These are phyloP conservation scores for Oreonectes daqikongensis DNA, from an alignment of 2,797 vertebrate genomes.

Conservation along the genomic window DNA sequence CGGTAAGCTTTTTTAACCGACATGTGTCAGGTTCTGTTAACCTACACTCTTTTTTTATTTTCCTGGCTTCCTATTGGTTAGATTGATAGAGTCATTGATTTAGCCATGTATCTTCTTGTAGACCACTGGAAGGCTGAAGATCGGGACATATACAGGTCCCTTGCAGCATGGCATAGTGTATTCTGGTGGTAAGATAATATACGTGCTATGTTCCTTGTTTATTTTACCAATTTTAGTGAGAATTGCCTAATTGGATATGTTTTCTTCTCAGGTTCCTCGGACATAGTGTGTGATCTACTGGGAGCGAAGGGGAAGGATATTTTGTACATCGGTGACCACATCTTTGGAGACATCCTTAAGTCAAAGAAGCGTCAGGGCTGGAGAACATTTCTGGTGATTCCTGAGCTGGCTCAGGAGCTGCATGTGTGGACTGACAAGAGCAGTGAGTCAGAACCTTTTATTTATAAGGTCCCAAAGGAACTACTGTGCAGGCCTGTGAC, in stretches of 20 bases:
- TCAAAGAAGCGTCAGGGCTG: constrained; percentile 96
- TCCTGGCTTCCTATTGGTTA: no score
- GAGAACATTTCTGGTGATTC: constrained; percentile 94
- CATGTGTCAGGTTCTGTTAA: background rate
- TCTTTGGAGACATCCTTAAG: constrained; percentile 95
- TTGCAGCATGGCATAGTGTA: constrained; percentile 94
- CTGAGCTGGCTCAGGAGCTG: constrained; percentile 91
- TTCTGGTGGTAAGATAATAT: constrained; percentile 84
- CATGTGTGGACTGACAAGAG: constrained; percentile 97
- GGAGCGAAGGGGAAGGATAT: constrained; percentile 95
- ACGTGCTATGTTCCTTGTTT: background rate
- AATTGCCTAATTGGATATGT: background rate
- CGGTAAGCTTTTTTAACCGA: constrained; percentile 74
- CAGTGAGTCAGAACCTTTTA: constrained; percentile 72
- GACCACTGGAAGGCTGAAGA: constrained; percentile 91
- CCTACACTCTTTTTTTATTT: no score
- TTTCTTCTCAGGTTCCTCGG: constrained; percentile 82
- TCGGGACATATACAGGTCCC: constrained; percentile 93
- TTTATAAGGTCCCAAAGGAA: background rate
- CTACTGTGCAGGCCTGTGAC: background rate
- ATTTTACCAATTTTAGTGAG: background rate
- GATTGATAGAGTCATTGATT: background rate
- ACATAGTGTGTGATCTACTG: constrained; percentile 90
- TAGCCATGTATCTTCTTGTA: constrained; percentile 60
- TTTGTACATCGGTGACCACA: constrained; percentile 94